phyloP scores from a whole-genome alignment of 2,888 invertebrate genomes.

The Philereme transversata region DNA sequence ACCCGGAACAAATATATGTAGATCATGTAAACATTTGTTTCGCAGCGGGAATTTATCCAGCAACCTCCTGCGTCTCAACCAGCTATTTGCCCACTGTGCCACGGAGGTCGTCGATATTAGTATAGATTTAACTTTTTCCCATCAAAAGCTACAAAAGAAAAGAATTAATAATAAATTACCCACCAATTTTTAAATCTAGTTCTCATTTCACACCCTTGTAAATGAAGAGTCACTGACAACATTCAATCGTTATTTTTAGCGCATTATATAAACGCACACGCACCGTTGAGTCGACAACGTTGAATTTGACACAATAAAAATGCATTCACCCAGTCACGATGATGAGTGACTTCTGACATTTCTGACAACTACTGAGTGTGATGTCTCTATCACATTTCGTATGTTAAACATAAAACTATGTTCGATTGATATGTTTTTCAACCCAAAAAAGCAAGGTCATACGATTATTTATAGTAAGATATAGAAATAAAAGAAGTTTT shows the following conservation, averaged over 20 bases:
- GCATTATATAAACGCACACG: slow-evolving; percentile 28
- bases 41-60: too few relatives aligned
- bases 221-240: slow-evolving; percentile 26
- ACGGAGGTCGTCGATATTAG: too few relatives aligned
- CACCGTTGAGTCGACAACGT: slow-evolving; percentile 22
- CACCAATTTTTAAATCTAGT: neutral
- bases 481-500: too few relatives aligned
- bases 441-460: too few relatives aligned
- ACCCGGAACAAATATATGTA: too few relatives aligned
- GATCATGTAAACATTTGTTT: too few relatives aligned
- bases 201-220: slow-evolving; percentile 20
- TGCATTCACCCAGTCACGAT: slow-evolving; percentile 28
- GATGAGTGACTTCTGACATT: slow-evolving; percentile 26
- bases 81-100: too few relatives aligned
- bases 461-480: too few relatives aligned
- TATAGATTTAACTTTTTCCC: too few relatives aligned
- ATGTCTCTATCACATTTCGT: slow-evolving; percentile 39
- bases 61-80: too few relatives aligned
- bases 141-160: too few relatives aligned
- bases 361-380: slow-evolving; percentile 37
- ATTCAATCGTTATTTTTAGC: slow-evolving; percentile 24
- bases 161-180: neutral
- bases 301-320: slow-evolving; percentile 28
- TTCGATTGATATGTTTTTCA: too few relatives aligned
- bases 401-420: neutral